These are phyloP conservation scores for Podarcis cretensis DNA, from an alignment of 2,113 vertebrate species.

Conservation along the genomic window DNA sequence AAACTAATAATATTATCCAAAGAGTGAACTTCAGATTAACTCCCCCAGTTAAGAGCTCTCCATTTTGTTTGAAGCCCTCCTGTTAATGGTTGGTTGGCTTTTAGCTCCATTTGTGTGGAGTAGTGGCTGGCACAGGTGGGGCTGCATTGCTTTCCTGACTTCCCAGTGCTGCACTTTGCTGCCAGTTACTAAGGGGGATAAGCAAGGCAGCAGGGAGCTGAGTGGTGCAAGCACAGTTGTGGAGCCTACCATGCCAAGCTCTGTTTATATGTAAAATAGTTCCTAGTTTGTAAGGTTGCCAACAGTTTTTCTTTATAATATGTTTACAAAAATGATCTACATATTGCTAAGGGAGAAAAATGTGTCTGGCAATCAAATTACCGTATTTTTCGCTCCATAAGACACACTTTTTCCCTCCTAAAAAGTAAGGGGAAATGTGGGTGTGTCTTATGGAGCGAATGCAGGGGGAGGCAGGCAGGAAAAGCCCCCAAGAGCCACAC, in stretches of 20 bases:
- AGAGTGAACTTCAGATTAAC: not conserved
- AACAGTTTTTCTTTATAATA: not conserved
- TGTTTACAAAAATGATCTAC: not conserved
- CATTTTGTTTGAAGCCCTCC: slow-evolving; percentile 6
- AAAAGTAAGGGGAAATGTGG: too few species aligned
- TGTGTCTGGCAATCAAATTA: not conserved
- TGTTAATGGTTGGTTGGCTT: rapidly evolving
- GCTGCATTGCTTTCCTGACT: too few species aligned
- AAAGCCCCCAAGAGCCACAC: too few species aligned
- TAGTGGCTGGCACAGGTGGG: too few species aligned
- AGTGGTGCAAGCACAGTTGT: too few species aligned
- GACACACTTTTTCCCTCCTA: too few species aligned
- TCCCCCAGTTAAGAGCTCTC: not conserved
- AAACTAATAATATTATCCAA: not conserved
- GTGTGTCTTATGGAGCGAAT: too few species aligned
- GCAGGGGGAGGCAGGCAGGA: too few species aligned
- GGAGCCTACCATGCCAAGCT: not conserved
- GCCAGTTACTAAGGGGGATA: too few species aligned
- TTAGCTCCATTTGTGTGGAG: not conserved
- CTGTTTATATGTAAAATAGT: not conserved
- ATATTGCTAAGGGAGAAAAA: not conserved
- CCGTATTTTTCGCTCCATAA: too few species aligned
- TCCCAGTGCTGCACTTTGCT: too few species aligned
- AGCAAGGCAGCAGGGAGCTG: too few species aligned
- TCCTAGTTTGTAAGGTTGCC: not conserved